These are phyloP conservation scores for Lasioglossum albipes DNA, from an alignment of 1,140 invertebrate species.

Conservation along the genomic window DNA sequence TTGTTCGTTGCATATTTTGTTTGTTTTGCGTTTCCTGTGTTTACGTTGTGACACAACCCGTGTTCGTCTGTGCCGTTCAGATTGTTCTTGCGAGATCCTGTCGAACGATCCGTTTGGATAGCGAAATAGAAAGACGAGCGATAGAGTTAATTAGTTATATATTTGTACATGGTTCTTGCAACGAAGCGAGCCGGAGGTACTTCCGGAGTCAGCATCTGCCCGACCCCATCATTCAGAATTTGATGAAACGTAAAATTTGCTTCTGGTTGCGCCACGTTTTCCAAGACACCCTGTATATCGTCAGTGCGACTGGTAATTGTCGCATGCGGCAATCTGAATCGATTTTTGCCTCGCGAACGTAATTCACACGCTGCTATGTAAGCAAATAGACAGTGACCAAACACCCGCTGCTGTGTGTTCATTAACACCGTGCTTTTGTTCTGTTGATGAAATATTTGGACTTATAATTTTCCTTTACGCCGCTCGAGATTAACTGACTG, in stretches of 20 bases:
- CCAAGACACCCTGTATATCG: neutral
- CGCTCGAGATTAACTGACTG: neutral
- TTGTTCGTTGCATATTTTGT: neutral
- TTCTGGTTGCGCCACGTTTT: neutral
- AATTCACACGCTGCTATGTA: neutral
- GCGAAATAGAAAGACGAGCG: neutral
- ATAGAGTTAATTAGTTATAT: neutral
- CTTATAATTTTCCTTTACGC: neutral
- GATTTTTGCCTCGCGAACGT: neutral
- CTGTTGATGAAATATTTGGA: neutral
- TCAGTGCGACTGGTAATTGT: constrained; percentile 3
- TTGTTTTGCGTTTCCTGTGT: neutral
- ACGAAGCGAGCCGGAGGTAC: neutral
- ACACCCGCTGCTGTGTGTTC: neutral
- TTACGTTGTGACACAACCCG: neutral
- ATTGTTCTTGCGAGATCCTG: neutral
- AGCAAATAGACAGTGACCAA: neutral
- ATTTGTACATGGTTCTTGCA: neutral
- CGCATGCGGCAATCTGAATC: constrained; percentile 5
- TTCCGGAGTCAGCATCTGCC: no score
- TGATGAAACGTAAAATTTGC: neutral
- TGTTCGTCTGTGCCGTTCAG: neutral
- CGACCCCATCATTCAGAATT: neutral
- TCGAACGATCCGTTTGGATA: neutral
- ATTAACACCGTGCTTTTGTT: neutral